Evolutionary conservation across 2,888 invertebrate species (phyloP), one percentile per base, ranked within the genome.

Genomic region (Lutraria lutraria): DNA sequence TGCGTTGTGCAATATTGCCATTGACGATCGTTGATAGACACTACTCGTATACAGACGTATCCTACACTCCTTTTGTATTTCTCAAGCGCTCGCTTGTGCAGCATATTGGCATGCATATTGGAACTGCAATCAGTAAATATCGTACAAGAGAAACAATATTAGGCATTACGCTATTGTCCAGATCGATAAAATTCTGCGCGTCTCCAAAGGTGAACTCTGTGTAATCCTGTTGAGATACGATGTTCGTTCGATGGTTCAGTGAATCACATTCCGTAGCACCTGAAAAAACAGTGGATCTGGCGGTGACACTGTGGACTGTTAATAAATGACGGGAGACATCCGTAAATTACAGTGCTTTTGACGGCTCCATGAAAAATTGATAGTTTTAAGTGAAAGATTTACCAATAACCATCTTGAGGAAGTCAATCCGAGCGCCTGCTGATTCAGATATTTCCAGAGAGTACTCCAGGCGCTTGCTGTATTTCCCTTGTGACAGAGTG

Each of bases 321-420:
- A 34, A 76, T 76, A 31, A 31, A 76, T 25, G 76, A 34, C 76
- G 13, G 19, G 76, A 31, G 76, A 34, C 34, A 76, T 16, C 76
- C 29, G 76, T 76, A 76, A 34, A 76, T 76, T 31, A 31, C 29
- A 76, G 29, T 34, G 29, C 76, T 19, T 34, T 76, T 76, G 76
- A 76, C 31, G 31, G 16, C 25, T 76, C 31, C 76, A 76, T 76
- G 76, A 76, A 76, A 76, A 76, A 76, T 76, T 76, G 76, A 76
- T 76, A 76, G 4, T 31, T n/a, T 76, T 19, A 10, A 34, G 76
- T 25, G 34, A 76, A 76, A 76, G 31, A 76, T 2, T 76, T 76
- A 34, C 76, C 34, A 25, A 16, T 16, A 19, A 31, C 31, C 76
- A 34, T 76, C 76, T 13, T 34, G 31, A 29, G 15, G 76, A 76